These are phyloP conservation scores for Oxytorus armatus DNA, from an alignment of 2,888 invertebrate species.

Conservation along the genomic window DNA sequence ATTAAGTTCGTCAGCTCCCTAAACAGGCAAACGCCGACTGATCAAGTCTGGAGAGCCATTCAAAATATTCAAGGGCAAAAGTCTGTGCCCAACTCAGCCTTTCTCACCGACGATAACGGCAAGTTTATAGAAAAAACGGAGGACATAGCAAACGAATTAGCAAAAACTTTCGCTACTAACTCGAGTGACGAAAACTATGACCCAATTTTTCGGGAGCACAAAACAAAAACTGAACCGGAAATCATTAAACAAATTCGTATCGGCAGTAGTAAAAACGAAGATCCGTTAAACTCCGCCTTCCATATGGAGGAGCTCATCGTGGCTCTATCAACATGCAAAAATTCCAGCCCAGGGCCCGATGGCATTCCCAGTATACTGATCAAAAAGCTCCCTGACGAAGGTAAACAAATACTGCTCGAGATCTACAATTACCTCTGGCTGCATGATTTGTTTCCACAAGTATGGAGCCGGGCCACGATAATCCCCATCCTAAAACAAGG, in stretches of 20 bases:
- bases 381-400: constrained; percentile 19
- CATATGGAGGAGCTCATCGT: neutral
- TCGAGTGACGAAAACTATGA: neutral
- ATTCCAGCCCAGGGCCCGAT: constrained; percentile 65
- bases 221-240: too few species aligned
- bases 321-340: constrained; percentile 23
- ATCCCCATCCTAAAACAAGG: constrained; percentile 54
- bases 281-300: neutral
- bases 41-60: neutral
- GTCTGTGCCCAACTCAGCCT: neutral
- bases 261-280: neutral
- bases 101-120: neutral
- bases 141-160: neutral
- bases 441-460: constrained; percentile 26
- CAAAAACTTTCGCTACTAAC: neutral
- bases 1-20: neutral
- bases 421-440: constrained; percentile 49
- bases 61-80: constrained; percentile 6
- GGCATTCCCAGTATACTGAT: constrained; percentile 59
- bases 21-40: neutral
- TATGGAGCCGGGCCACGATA: constrained; percentile 47
- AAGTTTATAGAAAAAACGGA: neutral
- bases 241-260: too few species aligned
- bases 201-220: too few species aligned
- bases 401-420: constrained; percentile 17